Evolutionary conservation across 2,888 invertebrate species (phyloP).

Genomic region (Tiphia femorata): DNA sequence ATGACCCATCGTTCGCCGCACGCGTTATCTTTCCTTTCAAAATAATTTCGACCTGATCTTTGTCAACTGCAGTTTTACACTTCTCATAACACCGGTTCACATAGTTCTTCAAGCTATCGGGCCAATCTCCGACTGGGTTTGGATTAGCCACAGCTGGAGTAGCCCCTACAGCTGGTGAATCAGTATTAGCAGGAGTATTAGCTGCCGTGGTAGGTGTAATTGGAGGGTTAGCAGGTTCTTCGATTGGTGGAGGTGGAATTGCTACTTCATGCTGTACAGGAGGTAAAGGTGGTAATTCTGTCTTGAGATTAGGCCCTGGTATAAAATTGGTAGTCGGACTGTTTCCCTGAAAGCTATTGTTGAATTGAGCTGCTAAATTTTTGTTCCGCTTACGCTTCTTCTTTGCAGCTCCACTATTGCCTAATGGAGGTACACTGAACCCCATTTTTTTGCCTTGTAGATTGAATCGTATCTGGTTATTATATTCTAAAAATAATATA

Average conservation of each 20-base stretch:
- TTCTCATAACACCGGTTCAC: conserved; percentile 93
- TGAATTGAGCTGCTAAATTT: conserved; percentile 67
- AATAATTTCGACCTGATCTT: conserved; percentile 94
- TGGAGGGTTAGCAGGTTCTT: conserved; percentile 51
- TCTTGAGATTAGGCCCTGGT: conserved; percentile 53
- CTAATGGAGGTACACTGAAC: conserved; percentile 56
- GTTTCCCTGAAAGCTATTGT: conserved; percentile 67
- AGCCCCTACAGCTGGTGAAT: conserved; percentile 52
- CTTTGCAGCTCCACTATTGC: conserved; percentile 74
- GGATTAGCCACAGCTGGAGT: conserved; percentile 37
- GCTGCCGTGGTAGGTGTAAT: conserved; percentile 72
- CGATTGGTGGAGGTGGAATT: conserved; percentile 72
- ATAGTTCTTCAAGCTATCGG: conserved; percentile 85
- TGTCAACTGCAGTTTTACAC: conserved; percentile 88
- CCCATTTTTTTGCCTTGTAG: conserved; percentile 67
- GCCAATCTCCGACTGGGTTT: conserved; percentile 80
- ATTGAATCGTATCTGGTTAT: conserved; percentile 63
- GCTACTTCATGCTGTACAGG: conserved; percentile 69
- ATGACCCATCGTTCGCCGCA: conserved; percentile 88
- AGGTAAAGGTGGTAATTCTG: conserved; percentile 70
- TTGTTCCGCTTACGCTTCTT: conserved; percentile 84
- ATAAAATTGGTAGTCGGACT: conserved; percentile 43
- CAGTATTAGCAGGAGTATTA: conserved; percentile 5
- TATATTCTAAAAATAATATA: conserved; percentile 62
- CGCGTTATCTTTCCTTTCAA: conserved; percentile 94